Conservation (phyloP, 2,797 vertebrate genomes). For the Clamator glandarius region DNA sequence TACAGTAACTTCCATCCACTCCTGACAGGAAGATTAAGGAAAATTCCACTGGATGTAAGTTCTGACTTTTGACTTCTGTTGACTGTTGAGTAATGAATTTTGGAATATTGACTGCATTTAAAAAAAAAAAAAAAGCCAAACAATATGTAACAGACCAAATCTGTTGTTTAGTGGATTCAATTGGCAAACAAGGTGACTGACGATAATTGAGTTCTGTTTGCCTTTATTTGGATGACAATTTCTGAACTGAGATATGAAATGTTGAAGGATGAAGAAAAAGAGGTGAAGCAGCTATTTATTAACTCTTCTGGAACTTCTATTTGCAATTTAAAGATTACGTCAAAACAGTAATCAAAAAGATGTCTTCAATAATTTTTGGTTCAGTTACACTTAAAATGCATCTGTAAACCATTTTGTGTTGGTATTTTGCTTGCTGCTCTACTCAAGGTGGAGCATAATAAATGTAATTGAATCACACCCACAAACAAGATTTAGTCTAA, state of each 20-base stretch:
- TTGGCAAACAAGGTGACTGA: background rate
- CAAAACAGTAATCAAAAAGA: background rate
- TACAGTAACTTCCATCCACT: slow-evolving; percentile 90
- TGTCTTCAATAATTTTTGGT: background rate
- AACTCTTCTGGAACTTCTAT: background rate
- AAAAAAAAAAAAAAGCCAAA: background rate
- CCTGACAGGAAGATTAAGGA: slow-evolving; percentile 81
- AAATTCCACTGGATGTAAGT: slow-evolving; percentile 83
- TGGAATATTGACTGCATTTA: background rate
- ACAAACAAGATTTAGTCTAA: background rate
- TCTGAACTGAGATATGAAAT: background rate
- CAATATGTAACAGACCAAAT: background rate
- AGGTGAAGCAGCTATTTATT: background rate
- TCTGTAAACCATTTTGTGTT: background rate
- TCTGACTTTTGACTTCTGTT: background rate
- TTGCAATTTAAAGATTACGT: background rate
- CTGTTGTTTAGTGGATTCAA: background rate
- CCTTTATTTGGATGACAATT: background rate
- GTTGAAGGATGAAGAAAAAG: background rate
- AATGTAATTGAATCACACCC: background rate
- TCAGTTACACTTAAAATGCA: background rate
- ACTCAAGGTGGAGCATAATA: background rate
- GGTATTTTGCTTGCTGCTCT: background rate
- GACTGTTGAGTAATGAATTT: background rate
- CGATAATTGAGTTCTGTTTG: background rate